phyloP scores from a whole-genome alignment of 2,797 vertebrate species.

The Cephalopachus bancanus region DNA sequence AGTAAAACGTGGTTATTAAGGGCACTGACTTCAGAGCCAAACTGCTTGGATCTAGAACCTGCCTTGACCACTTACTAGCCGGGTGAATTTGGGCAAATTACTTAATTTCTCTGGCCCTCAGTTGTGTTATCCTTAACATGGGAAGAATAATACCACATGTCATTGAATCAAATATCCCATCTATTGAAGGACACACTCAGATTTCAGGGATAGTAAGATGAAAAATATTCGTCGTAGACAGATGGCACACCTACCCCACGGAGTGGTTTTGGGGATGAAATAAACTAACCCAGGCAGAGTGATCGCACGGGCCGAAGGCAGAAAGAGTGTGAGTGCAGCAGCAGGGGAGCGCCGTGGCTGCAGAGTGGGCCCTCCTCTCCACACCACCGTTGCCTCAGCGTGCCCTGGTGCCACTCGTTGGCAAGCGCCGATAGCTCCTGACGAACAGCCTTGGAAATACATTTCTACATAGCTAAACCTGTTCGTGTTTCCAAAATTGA shows the following conservation, averaged over 20 bases:
- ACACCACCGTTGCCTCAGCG: not conserved
- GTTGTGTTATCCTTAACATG: constrained; percentile 40
- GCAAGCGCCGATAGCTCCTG: constrained; percentile 6
- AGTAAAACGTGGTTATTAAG: not conserved
- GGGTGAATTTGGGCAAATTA: not conserved
- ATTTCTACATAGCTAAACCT: constrained; percentile 2
- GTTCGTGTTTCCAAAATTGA: constrained; percentile 31
- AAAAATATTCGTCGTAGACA: constrained; percentile 22
- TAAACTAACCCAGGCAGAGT: not conserved
- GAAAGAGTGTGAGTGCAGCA: not conserved
- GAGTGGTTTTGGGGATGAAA: not conserved
- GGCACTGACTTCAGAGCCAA: not conserved
- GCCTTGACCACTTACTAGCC: not conserved
- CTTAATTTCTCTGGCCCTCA: constrained; percentile 32
- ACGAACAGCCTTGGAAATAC: not conserved
- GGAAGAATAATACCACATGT: not conserved
- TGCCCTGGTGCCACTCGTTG: not conserved
- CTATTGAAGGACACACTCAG: constrained; percentile 44
- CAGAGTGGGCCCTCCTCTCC: not conserved
- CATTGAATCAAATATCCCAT: constrained; percentile 35
- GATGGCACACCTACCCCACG: not conserved
- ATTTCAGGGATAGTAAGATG: constrained; percentile 22
- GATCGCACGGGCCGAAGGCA: not conserved
- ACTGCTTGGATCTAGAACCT: not conserved
- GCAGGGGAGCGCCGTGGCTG: too few relatives aligned